Conservation (phyloP, 2,888 invertebrate genomes). For the Scotopteryx bipunctaria region DNA sequence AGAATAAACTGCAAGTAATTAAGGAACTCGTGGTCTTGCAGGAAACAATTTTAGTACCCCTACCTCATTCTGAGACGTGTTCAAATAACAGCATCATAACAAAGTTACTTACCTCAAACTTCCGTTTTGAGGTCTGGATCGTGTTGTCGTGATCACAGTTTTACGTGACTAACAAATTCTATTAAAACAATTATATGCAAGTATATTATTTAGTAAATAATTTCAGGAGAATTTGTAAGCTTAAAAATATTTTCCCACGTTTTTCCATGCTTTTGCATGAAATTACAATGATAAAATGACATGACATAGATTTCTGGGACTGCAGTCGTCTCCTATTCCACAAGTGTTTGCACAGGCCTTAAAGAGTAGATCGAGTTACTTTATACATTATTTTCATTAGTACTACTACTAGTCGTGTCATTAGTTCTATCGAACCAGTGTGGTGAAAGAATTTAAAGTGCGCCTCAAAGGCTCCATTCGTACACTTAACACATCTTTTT, state of each 20-base stretch:
- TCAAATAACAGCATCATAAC: constrained; percentile 57
- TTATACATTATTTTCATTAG: too few relatives aligned
- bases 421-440: too few relatives aligned
- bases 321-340: too few relatives aligned
- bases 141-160: constrained; percentile 65
- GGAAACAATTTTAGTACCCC: constrained; percentile 42
- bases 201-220: too few relatives aligned
- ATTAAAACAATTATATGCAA: constrained; percentile 50
- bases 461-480: too few relatives aligned
- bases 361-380: too few relatives aligned
- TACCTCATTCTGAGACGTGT: constrained; percentile 41
- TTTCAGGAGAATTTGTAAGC: not conserved
- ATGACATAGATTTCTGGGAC: too few relatives aligned
- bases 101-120: constrained; percentile 53
- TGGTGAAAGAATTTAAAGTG: too few relatives aligned
- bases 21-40: constrained; percentile 29
- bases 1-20: constrained; percentile 25
- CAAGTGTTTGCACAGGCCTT: too few relatives aligned
- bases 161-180: constrained; percentile 63
- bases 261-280: not conserved
- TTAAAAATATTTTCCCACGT: not conserved
- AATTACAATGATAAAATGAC: not conserved
- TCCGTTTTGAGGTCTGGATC: constrained; percentile 46
- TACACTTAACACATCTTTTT: too few relatives aligned
- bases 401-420: too few relatives aligned